These are phyloP conservation scores for Hippocampus kuda DNA, from an alignment of 2,797 vertebrate genomes.

Conservation along the genomic window DNA sequence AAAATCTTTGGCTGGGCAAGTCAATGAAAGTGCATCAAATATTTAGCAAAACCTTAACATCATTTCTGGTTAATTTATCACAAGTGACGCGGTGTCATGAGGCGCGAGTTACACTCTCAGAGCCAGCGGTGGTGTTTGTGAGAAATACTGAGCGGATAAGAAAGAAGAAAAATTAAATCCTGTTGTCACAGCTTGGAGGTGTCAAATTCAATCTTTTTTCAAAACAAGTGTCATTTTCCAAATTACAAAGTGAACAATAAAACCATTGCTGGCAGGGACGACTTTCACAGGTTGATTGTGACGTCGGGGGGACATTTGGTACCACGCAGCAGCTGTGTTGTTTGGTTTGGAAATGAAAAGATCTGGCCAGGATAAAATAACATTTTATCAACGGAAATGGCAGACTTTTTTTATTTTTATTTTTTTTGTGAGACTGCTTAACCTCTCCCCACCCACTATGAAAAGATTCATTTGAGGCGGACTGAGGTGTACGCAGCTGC, in stretches of 20 bases:
- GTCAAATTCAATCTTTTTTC: constrained; percentile 22
- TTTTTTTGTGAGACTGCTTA: neutral
- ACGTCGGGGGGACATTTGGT: neutral
- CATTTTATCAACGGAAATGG: neutral
- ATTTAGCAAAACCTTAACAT: neutral
- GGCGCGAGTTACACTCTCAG: constrained; percentile 9
- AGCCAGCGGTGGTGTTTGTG: constrained; percentile 34
- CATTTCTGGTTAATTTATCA: neutral
- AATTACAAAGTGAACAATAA: constrained; percentile 38
- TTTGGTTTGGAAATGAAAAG: constrained; percentile 7
- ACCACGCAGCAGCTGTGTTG: constrained; percentile 6
- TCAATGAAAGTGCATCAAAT: no score
- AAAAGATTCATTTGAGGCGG: constrained; percentile 8
- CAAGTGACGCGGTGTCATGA: neutral
- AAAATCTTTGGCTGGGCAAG: no score
- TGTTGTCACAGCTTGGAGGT: constrained; percentile 23
- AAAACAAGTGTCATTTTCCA: constrained; percentile 16
- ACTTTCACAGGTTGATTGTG: constrained; percentile 11
- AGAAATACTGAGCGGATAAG: constrained; percentile 1
- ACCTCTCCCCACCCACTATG: no score
- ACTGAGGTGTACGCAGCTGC: constrained; percentile 11
- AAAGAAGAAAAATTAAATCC: neutral
- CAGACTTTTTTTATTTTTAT: constrained; percentile 7
- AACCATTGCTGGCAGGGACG: constrained; percentile 20
- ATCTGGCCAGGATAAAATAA: neutral